Evolutionary conservation across 2,797 vertebrate genomes (phyloP), one percentile per base, ranked within the genome.

Genomic region (Protosalanx chinensis): DNA sequence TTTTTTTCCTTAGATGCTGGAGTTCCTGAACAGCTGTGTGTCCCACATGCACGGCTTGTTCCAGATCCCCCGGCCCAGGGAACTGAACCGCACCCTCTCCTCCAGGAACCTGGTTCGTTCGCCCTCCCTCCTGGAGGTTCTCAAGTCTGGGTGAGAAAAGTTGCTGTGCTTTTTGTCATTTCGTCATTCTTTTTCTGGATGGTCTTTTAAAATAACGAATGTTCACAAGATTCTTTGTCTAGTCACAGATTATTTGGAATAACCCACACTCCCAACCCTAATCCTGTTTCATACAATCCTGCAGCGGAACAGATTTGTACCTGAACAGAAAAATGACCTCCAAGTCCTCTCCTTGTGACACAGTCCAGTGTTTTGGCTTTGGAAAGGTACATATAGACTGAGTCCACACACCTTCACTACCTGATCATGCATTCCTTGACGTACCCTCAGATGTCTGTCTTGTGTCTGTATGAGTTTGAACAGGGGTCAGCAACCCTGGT

Each of bases 311-410:
- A 63, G 81, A 74, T 10, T 51, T 75, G 33, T 70, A 73, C 27
- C 20, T 67, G n/a, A 81, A 81, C 72, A 79, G 74, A 65, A 87
- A 76, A 72, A 56, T 33, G 4, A 68, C 66, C 58, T 18, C 35
- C 61, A 85, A 72, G 61, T 71, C 58, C 1, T 68, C 76, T 29
- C 69, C 85, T 66, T 76, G 79, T 70, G 88, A 82, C 81, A 88
- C 85, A 71, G 83, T 88, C 67, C 90, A 87, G 82, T 93, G 91
- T 86, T 94, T 94, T 77, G 95, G 95, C 51, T 96, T 93, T 86
- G 94, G 95, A 75, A 95, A 95, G 94, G 95, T 95, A 89, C 64
- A n/a, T 5, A 4, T 7, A 56, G 51, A n/a, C 51, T 56, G 15
- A 56, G 10, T n/a, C 18, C 15, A 56, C 6, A 6, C 51, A 56